phyloP scores from a whole-genome alignment of 1,140 invertebrate genomes.

The Parasteatoda tepidariorum region DNA sequence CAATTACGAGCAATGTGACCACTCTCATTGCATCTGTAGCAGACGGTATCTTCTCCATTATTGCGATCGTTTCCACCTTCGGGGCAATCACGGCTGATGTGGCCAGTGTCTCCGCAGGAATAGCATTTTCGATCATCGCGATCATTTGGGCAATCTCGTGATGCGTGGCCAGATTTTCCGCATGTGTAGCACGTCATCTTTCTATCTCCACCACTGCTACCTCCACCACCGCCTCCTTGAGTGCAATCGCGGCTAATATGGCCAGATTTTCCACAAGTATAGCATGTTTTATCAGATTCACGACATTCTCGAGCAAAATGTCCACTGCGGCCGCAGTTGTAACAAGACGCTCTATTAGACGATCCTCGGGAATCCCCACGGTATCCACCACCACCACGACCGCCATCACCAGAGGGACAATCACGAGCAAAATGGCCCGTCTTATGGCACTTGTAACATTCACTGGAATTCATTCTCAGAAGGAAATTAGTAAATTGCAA shows the following conservation, averaged over 20 bases:
- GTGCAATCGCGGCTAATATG: constrained; percentile 88
- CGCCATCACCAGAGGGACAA: constrained; percentile 77
- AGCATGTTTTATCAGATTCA: constrained; percentile 79
- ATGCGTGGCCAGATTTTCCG: constrained; percentile 71
- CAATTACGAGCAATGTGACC: constrained; percentile 93
- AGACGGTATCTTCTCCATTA: constrained; percentile 49
- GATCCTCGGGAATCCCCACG: constrained; percentile 62
- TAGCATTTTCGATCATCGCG: constrained; percentile 60
- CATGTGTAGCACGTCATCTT: constrained; percentile 64
- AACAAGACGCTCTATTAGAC: constrained; percentile 66
- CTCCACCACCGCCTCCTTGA: constrained; percentile 8
- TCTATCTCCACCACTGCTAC: background rate
- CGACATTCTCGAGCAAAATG: constrained; percentile 63
- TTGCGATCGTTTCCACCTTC: constrained; percentile 36
- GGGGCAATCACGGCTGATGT: constrained; percentile 63
- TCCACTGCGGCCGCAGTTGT: constrained; percentile 62
- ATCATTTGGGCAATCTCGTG: constrained; percentile 69
- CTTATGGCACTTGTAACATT: constrained; percentile 89
- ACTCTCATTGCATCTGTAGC: constrained; percentile 83
- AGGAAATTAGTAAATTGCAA: background rate
- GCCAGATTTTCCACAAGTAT: constrained; percentile 87
- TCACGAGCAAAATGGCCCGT: constrained; percentile 77
- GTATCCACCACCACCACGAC: constrained; percentile 68
- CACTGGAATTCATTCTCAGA: constrained; percentile 77
- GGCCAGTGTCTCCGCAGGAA: constrained; percentile 61